Evolutionary conservation across 2,888 invertebrate genomes (phyloP).

Genomic region (Eubasilissa splendida): DNA sequence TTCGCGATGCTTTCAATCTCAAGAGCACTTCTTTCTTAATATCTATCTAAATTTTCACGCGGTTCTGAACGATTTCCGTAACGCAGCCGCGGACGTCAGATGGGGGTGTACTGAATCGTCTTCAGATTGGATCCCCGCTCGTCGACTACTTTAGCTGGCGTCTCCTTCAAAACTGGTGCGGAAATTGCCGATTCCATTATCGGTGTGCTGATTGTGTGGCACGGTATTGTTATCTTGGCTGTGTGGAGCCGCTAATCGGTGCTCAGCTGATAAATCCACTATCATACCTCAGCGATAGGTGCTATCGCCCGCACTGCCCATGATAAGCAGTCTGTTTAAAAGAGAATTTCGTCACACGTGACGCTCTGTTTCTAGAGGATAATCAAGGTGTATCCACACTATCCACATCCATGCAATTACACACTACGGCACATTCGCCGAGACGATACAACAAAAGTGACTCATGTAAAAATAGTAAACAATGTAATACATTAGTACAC

Average conservation of each 20-base stretch:
- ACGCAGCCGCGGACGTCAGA: not conserved
- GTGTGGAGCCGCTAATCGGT: conserved; percentile 37
- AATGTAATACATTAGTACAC: too few species aligned
- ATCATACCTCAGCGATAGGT: conserved; percentile 44
- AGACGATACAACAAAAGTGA: too few species aligned
- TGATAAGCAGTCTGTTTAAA: conserved; percentile 38
- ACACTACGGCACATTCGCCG: too few species aligned
- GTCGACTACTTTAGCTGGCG: conserved; percentile 34
- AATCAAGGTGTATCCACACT: not conserved
- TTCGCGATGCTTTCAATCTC: not conserved
- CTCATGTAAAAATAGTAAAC: too few species aligned
- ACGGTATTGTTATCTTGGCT: conserved; percentile 42
- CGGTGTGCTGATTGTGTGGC: conserved; percentile 41
- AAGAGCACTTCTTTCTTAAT: too few species aligned
- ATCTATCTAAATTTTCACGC: too few species aligned
- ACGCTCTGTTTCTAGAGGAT: conserved; percentile 13
- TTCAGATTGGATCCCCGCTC: conserved; percentile 8
- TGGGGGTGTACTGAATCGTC: conserved; percentile 1
- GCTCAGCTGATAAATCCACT: conserved; percentile 44
- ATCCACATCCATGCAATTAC: too few species aligned
- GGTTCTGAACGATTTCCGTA: not conserved
- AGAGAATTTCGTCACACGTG: conserved; percentile 29
- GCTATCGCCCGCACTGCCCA: conserved; percentile 31
- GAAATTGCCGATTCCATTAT: conserved; percentile 41
- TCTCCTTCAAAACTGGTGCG: conserved; percentile 44